phyloP scores from a whole-genome alignment of 2,113 vertebrate genomes.

The Cyprinodon brontotheroides region DNA sequence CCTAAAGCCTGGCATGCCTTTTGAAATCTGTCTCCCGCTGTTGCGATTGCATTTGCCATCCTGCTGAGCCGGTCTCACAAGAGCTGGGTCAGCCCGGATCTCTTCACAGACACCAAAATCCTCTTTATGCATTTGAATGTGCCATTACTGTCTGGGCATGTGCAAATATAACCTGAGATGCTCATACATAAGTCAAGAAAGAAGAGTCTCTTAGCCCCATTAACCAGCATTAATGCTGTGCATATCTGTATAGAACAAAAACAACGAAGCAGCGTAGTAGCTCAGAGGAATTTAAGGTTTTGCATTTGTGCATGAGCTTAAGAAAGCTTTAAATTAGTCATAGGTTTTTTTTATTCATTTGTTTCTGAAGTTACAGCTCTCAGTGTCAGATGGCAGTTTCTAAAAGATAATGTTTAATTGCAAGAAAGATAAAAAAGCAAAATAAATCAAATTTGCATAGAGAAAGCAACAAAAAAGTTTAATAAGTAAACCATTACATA shows the following conservation, averaged over 20 bases:
- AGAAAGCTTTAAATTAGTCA: neutral
- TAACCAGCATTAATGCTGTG: neutral
- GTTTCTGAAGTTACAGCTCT: neutral
- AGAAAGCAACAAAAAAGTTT: neutral
- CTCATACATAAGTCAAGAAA: neutral
- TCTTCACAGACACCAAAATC: constrained; percentile 43
- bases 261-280: neutral
- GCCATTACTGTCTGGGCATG: constrained; percentile 4
- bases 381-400: neutral
- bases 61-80: constrained; percentile 48
- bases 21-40: constrained; percentile 40
- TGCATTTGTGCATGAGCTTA: neutral
- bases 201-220: neutral
- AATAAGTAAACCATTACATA: neutral
- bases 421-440: neutral
- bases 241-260: neutral
- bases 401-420: neutral
- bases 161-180: neutral
- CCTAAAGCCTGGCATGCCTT: constrained; percentile 40
- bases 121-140: constrained; percentile 32
- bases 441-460: neutral
- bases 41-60: constrained; percentile 44
- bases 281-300: neutral
- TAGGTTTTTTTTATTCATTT: neutral
- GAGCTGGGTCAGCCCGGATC: constrained; percentile 60